Conservation (phyloP, 1,140 invertebrate genomes). For the Drosophila pallidifrons region DNA sequence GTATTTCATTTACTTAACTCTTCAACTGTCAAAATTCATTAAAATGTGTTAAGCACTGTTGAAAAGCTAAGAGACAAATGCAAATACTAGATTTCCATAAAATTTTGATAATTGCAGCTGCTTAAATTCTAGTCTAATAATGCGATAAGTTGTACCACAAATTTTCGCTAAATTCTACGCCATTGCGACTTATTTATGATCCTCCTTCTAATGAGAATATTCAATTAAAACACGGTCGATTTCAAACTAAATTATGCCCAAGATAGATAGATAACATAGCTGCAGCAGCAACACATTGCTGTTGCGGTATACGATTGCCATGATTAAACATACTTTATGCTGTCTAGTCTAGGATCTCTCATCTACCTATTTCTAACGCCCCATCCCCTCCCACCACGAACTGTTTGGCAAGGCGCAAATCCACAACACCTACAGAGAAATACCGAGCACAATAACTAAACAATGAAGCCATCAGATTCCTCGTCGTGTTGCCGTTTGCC, state of each 20-base stretch:
- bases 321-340: constrained; percentile 53
- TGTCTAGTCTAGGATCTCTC: constrained; percentile 23
- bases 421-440: constrained; percentile 57
- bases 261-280: constrained; percentile 6
- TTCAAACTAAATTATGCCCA: constrained; percentile 29
- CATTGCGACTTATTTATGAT: background rate
- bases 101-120: background rate
- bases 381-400: background rate
- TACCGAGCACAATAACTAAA: constrained; percentile 64
- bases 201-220: constrained; percentile 10
- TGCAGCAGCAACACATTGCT: background rate
- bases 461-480: constrained; percentile 64
- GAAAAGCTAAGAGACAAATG: no score
- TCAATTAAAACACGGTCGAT: constrained; percentile 18
- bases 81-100: no score
- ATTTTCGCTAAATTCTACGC: no score
- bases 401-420: constrained; percentile 32
- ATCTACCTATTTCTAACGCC: no score
- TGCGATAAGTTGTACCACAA: background rate
- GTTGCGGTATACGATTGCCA: constrained; percentile 25
- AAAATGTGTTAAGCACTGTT: no score
- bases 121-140: background rate
- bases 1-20: no score
- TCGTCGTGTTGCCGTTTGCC: constrained; percentile 6
- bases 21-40: no score